phyloP scores from a whole-genome alignment of 2,797 vertebrate genomes.

The Spinus olivaceus region DNA sequence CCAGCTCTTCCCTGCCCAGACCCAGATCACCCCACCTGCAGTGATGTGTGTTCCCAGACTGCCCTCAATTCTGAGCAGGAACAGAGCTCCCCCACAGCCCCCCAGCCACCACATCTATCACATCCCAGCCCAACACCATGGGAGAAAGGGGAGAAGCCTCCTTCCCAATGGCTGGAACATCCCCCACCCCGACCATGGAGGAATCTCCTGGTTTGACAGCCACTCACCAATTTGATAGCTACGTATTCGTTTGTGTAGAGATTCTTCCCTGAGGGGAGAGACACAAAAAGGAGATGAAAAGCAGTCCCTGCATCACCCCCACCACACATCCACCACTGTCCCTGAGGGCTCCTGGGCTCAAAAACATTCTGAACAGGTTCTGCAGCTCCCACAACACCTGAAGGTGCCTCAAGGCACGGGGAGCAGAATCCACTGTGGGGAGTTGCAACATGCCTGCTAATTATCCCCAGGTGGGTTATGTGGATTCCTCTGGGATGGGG shows the following conservation, averaged over 20 bases:
- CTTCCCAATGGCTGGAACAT: not conserved
- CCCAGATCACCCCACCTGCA: not conserved
- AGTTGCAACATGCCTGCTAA: not conserved
- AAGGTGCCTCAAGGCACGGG: not conserved
- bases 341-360: not conserved
- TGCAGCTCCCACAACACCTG: not conserved
- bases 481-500: not conserved
- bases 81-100: not conserved
- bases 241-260: constrained; percentile 99
- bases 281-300: not conserved
- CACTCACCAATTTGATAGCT: constrained; percentile 99
- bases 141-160: not conserved
- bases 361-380: not conserved
- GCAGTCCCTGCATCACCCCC: not conserved
- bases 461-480: not conserved
- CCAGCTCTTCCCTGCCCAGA: not conserved
- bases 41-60: not conserved
- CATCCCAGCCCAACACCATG: not conserved
- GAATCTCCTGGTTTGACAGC: constrained; percentile 91
- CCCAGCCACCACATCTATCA: not conserved
- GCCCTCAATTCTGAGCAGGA: not conserved
- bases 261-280: constrained; percentile 84
- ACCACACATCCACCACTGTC: accelerated
- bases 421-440: not conserved
- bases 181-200: accelerated